phyloP scores from a whole-genome alignment of 2,888 invertebrate genomes.

The Siphlonurus alternatus region DNA sequence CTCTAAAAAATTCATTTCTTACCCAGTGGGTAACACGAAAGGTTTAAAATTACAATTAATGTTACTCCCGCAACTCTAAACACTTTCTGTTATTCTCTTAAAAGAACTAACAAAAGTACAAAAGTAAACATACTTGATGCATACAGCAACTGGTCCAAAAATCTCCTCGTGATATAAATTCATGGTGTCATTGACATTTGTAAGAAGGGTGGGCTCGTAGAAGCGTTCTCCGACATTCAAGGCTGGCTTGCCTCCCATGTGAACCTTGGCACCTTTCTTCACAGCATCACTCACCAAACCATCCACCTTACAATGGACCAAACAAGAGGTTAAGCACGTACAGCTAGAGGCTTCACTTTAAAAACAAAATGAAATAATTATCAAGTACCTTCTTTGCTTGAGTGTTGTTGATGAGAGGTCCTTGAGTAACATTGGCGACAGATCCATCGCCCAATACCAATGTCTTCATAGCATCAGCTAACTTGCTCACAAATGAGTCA shows the following conservation, averaged over 20 bases:
- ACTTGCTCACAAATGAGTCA: conserved; percentile 57
- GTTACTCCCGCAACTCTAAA: too few species aligned
- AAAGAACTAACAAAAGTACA: too few species aligned
- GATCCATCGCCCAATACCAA: conserved; percentile 70
- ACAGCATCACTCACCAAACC: conserved; percentile 71
- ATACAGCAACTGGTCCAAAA: conserved; percentile 85
- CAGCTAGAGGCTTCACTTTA: neutral
- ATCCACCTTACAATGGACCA: conserved; percentile 33
- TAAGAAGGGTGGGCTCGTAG: conserved; percentile 77
- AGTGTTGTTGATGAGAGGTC: conserved; percentile 77
- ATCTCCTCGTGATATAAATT: conserved; percentile 72
- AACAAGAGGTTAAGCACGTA: neutral
- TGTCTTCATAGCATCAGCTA: conserved; percentile 45
- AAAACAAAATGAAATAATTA: neutral
- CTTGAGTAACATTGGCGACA: conserved; percentile 53
- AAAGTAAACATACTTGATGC: conserved; percentile 54
- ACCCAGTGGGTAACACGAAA: too few species aligned
- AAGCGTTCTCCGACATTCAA: conserved; percentile 54
- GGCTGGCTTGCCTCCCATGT: conserved; percentile 58
- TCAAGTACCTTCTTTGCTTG: conserved; percentile 56
- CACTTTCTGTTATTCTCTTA: too few species aligned
- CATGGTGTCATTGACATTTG: conserved; percentile 66
- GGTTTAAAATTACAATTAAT: too few species aligned
- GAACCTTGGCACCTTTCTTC: conserved; percentile 60
- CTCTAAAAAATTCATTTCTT: too few species aligned